phyloP scores from a whole-genome alignment of 2,888 invertebrate species.

The Trichopoda pennipes region DNA sequence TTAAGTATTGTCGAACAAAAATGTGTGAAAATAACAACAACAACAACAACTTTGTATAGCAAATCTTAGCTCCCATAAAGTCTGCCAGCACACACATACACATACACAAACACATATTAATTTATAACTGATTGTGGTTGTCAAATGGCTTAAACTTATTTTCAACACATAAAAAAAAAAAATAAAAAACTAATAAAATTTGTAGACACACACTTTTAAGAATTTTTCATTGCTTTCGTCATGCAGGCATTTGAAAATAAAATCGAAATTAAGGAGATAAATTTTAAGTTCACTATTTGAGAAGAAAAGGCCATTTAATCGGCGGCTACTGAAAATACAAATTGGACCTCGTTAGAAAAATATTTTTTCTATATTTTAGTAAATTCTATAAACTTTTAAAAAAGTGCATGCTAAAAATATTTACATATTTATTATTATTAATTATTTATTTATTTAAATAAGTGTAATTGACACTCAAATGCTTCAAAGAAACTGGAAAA shows the following conservation, averaged over 20 bases:
- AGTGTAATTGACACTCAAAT: no score
- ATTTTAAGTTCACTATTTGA: no score
- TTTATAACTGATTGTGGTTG: slow-evolving; percentile 20
- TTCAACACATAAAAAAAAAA: slow-evolving; percentile 20
- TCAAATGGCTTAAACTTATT: slow-evolving; percentile 17
- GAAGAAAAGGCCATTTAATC: no score
- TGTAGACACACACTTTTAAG: background rate
- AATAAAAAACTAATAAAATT: background rate
- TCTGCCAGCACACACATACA: slow-evolving; percentile 29
- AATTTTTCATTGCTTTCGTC: background rate
- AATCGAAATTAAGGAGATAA: background rate
- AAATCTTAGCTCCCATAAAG: slow-evolving; percentile 29
- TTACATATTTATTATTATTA: no score
- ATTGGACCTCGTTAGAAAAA: no score
- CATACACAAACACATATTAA: background rate
- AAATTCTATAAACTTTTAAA: no score
- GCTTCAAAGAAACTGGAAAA: no score
- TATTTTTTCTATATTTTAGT: no score
- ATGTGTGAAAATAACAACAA: no score
- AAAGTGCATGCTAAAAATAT: no score
- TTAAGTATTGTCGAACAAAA: background rate
- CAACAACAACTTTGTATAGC: background rate
- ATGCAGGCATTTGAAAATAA: background rate
- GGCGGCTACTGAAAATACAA: no score
- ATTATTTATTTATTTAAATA: no score